Base-by-base conservation (phyloP, 2,888 invertebrate species). In the Biston betularia region DNA sequence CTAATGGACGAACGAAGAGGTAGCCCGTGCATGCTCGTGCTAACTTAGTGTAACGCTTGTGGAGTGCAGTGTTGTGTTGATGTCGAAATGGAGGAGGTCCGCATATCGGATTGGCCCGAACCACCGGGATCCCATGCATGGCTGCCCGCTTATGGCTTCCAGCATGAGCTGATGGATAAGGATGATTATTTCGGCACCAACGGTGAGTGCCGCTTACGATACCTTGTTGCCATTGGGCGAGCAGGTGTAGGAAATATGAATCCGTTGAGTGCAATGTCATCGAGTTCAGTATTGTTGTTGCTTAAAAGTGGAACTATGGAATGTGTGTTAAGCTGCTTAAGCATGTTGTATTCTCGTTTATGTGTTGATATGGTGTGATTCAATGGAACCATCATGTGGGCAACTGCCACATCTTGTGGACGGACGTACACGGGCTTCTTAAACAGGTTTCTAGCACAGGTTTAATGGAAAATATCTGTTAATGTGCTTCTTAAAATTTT, bases 121-220 rank as follows among this genome's bases (percentile, higher is more conserved):
- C 95, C 95, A 76, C 95, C 95, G 79, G 96, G 96, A 79, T 95
- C 95, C 83, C 96, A 96, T 93, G 96, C 96, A 82, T 97, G 97
- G 97, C 94, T 96, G 89, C 97, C 96, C 77, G 96, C 96, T 79
- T 97, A 97, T 85, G 96, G 97, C 79, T 96, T 96, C 93, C 96
- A 96, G 91, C 95, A 95, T 86, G 95, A 95, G 69, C 92, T 95
- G 81, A 86, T 92, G 85, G 94, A 95, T 79, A 94, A 95, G 88
- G 96, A 96, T 83, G 96, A 96, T 87, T 95, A 95, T 89, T 92
- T 95, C 82, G 94, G 94, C 83, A 94, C 95, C 89, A 95, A 94
- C 86, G 95, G 95, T 95, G 93, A 94, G 93, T 94, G 85, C 81
- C 79, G 74, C 74, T 78, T 68, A 68, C 63, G 66, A 56, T 73